Evolutionary conservation across 2,888 invertebrate genomes (phyloP), one percentile per base, ranked within the genome.

Genomic region (Noctua fimbriata): DNA sequence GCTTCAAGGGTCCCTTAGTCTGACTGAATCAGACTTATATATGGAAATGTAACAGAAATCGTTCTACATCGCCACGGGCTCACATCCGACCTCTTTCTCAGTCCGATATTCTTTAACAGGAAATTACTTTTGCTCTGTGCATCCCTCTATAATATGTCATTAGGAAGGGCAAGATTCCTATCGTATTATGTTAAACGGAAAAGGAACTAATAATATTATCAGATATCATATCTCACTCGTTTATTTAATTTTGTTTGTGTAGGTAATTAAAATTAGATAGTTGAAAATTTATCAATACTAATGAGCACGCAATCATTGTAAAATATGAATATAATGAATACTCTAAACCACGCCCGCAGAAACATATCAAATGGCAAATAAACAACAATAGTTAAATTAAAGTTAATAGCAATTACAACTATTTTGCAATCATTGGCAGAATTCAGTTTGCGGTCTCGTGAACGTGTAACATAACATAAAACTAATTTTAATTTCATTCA

Each of bases 71-170:
- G 49, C 67, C 65, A 69, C 60, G 74, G 65, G 71, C 55, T 70
- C 28, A 69, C 55, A 55, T 60, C 66, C 55, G 49, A 66, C 28
- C 69, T 66, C 58, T 36, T 24, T 24, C 60, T 63, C 9, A 32
- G 60, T 32, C 32, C 28, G 6, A 2, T 28, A 28, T 63, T 32
- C 16, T 28, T 28, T 28, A 60, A 28, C 72, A 84, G 84, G 84
- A 88, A 88, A 86, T 86, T 82, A 72, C 76, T 7, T 44, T 69
- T 69, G 70, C 74, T 80, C 32, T 71, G 55, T 70, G 1, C 24
- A 52, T 32, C 21, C 49, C 14, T 47, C 28, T 77, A 55, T 55
- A 21, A 66, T 60, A 73, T 36, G 3, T 24, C 14, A 73, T 70
- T 21, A 10, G 41, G 58, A 55, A 76, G 69, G 49, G 47, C 63